Evolutionary conservation across 2,113 vertebrate species (phyloP), one percentile per base, ranked within the genome.

Genomic region (Emberiza fucata): DNA sequence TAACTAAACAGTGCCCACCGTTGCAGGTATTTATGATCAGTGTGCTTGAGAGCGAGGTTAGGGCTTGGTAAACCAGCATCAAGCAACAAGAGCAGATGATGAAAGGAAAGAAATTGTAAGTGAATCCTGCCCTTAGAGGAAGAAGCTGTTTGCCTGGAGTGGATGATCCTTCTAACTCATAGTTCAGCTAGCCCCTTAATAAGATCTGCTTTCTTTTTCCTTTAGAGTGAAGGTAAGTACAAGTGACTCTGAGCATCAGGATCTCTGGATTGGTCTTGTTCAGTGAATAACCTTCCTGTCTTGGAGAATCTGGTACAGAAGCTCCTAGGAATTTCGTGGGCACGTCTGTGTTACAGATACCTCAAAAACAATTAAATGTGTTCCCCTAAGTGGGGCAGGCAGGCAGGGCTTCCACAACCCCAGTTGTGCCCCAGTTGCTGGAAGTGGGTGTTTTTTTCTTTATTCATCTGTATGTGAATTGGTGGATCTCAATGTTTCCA

Each of bases 1-100:
- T 40, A 54, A 10, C 9, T 39, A 11, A 59, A 12, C 3, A 1
- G 25, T 31, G 56, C 15, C 57, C 1, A 0, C 45, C 0, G 0
- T 1, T 27, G 15, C 6, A 51, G 27, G 15, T 19, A 2, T 23
- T 59, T 42, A 24, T 40, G 53, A 27, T n/a, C 24, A 25, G 21
- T 16, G 7, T 28, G 45, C 45, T 47, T 0, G 0, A n/a, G 29
- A 51, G 45, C 10, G 6, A 28, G 59, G 25, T 47, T 12, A 33
- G 57, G 37, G 23, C 48, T 80, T 68, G 80, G 29, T 54, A 37
- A 65, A 60, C 27, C 15, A 56, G 48, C 24, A 24, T 31, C 27
- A 37, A 13, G 37, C 42, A 16, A 7, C 5, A 11, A 80, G 27
- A 84, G 19, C n/a, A 31, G n/a, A 15, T 48, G 5, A 8, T 51